phyloP scores from a whole-genome alignment of 1,140 invertebrate species.

The Aphis craccivora region DNA sequence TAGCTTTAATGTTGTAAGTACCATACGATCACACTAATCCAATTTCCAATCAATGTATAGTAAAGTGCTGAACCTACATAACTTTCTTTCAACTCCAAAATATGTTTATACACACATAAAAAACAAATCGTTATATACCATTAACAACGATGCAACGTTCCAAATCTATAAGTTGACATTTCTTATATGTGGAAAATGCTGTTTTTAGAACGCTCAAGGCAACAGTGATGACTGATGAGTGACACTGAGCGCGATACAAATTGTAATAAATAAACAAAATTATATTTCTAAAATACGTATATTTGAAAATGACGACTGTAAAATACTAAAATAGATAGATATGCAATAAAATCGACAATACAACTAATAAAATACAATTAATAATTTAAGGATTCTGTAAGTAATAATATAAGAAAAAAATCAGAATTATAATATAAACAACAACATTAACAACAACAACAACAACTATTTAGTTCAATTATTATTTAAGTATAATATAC shows the following conservation, averaged over 20 bases:
- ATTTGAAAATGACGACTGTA: slow-evolving; percentile 49
- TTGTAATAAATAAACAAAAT: slow-evolving; percentile 18
- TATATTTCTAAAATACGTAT: slow-evolving; percentile 49
- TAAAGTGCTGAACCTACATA: background rate
- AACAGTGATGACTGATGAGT: background rate
- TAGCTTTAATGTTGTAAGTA: background rate
- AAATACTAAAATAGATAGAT: slow-evolving; percentile 54
- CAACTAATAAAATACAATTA: slow-evolving; percentile 43
- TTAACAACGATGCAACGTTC: background rate
- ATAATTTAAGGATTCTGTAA: slow-evolving; percentile 3
- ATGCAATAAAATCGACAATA: slow-evolving; percentile 47
- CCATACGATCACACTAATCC: background rate
- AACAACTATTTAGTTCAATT: slow-evolving; percentile 23
- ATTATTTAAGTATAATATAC: slow-evolving; percentile 5
- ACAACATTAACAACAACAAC: slow-evolving; percentile 29
- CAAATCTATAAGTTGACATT: background rate
- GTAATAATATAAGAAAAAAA: slow-evolving; percentile 27
- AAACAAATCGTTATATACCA: background rate
- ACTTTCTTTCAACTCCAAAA: background rate
- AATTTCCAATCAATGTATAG: background rate
- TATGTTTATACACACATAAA: background rate
- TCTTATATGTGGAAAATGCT: background rate
- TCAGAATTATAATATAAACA: slow-evolving; percentile 1
- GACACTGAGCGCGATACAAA: background rate
- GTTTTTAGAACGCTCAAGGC: background rate